Base-by-base conservation (phyloP, 2,888 invertebrate species). In the Lepidochitona cinerea region DNA sequence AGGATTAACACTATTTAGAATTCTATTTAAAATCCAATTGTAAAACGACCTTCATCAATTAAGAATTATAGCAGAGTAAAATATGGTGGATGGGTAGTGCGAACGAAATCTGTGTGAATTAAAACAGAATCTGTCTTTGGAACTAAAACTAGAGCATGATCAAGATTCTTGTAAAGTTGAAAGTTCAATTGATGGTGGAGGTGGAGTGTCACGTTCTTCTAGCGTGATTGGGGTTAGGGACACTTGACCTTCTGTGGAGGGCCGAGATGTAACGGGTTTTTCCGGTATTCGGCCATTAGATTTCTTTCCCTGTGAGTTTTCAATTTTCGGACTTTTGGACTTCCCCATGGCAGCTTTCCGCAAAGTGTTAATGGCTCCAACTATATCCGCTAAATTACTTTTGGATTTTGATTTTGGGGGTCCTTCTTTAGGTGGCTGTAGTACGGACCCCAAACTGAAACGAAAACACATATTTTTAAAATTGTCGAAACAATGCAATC, bases 361-460 rank as follows among this genome's bases (percentile, higher is more conserved):
- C 5, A 66, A n/a, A 5, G 66, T 66, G 37, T 37, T 66, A 14
- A 66, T 5, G n/a, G 66, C 69, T 18, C 53, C 69, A 14, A 52
- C 69, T 4, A 68, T 14, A 52, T 68, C 69, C 1, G 49, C 69
- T 7, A 52, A 23, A 52, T 49, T 68, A 49, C 12, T 18, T 36
- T 68, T 52, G 18, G 59, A 59, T 59, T 59, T 59, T 23, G 59
- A 23, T 59, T 59, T 59, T 14, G 59, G 29, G 4, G 23, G 23
- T 23, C 59, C 59, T 29, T 59, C 32, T 14, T 37, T 64, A 7
- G 37, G 29, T 36, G 26, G 14, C n/a, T 37, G 29, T 7, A 71
- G 9, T 5, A 71, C 71, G 64, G 71, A 71, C 29, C 64, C 59
- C 59, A 71, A 37, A 59, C 71, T 71, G 65, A n/a, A n/a, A n/a